phyloP scores from a whole-genome alignment of 2,888 invertebrate genomes.

The Blera fallax region DNA sequence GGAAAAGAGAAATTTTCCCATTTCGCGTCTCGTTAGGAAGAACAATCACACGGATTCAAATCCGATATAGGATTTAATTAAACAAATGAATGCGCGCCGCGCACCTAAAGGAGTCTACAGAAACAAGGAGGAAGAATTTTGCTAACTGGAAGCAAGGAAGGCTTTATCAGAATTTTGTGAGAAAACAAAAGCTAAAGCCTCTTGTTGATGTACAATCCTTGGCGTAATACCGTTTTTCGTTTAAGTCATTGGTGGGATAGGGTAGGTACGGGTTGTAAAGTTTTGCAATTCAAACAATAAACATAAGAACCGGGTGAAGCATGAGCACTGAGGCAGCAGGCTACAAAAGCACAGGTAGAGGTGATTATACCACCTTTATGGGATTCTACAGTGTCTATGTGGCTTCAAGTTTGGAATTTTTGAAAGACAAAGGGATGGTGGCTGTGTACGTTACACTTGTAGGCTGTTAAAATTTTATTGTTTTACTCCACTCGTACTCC shows the following conservation, averaged over 20 bases:
- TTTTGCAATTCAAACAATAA: slow-evolving; percentile 56
- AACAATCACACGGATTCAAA: slow-evolving; percentile 13
- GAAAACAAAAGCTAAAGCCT: slow-evolving; percentile 37
- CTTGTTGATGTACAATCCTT: slow-evolving; percentile 36
- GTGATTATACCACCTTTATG: slow-evolving; percentile 54
- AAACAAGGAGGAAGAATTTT: neutral
- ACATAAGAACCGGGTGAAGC: slow-evolving; percentile 27
- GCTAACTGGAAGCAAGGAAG: neutral
- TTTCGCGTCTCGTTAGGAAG: neutral
- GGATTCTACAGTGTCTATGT: slow-evolving; percentile 15
- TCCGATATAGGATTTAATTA: slow-evolving; percentile 55
- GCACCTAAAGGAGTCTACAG: neutral
- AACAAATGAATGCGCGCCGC: slow-evolving; percentile 36
- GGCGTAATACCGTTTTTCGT: neutral
- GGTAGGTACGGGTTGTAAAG: slow-evolving; percentile 17
- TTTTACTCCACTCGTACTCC: slow-evolving; percentile 17
- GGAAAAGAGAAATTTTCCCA: neutral
- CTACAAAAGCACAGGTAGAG: slow-evolving; percentile 37
- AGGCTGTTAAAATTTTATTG: slow-evolving; percentile 53
- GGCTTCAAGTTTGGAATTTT: slow-evolving; percentile 7
- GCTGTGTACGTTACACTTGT: neutral
- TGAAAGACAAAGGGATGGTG: neutral
- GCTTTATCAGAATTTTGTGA: slow-evolving; percentile 29
- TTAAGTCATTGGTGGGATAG: neutral
- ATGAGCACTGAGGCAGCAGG: slow-evolving; percentile 23